These are phyloP conservation scores for Nothocercus julius DNA, from an alignment of 2,113 vertebrate genomes.

Conservation along the genomic window DNA sequence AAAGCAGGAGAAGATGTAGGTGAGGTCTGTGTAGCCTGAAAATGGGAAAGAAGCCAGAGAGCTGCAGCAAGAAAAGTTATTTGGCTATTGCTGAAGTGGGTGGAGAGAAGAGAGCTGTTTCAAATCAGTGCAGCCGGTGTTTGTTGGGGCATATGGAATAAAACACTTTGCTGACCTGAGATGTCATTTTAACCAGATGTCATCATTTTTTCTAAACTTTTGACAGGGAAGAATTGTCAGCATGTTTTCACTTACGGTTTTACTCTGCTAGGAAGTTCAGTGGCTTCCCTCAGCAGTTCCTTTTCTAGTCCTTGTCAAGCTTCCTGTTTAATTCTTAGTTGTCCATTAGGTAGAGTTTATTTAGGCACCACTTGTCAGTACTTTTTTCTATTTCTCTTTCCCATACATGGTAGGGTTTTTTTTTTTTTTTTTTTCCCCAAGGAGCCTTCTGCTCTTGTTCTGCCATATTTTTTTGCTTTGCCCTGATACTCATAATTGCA, in stretches of 20 bases:
- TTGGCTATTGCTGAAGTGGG: not conserved
- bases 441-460: not conserved
- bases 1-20: not conserved
- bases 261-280: not conserved
- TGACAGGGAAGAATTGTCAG: not conserved
- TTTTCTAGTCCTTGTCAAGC: not conserved
- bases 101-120: not conserved
- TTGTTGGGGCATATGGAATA: not conserved
- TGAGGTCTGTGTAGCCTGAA: not conserved
- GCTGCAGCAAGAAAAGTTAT: not conserved
- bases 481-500: not conserved
- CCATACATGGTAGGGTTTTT: not conserved
- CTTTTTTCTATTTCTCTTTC: not conserved
- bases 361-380: not conserved
- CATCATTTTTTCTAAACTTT: not conserved
- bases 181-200: not conserved
- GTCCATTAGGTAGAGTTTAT: not conserved
- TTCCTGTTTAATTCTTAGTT: not conserved
- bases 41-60: not conserved
- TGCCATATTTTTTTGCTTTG: not conserved
- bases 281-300: not conserved
- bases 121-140: not conserved
- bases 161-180: not conserved
- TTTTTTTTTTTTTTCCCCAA: not conserved
- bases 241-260: not conserved